A percentile compares a stretch with the other conserved stretches of the same genome.
phyloP scores from a whole-genome alignment of 2,797 vertebrate genomes.

The Coregonus suidteri region DNA sequence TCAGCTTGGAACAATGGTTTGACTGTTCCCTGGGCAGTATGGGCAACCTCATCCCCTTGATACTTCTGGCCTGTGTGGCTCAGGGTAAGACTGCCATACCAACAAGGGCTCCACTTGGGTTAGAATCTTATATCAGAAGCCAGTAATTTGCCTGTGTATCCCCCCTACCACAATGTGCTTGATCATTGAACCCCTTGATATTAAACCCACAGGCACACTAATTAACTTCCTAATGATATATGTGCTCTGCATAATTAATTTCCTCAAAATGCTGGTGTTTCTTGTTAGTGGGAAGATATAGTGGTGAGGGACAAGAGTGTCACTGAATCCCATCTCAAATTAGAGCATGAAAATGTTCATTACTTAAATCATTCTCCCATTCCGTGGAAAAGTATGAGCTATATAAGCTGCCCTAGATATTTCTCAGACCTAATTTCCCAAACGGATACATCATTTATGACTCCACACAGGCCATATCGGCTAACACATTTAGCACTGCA shows the following conservation, averaged over 20 bases:
- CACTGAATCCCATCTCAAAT: constrained; percentile 49
- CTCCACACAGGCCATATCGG: constrained; percentile 23
- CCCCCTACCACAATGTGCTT: constrained; percentile 10
- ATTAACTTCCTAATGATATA: constrained; percentile 53
- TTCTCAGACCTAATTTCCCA: constrained; percentile 52
- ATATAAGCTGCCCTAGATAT: constrained; percentile 51
- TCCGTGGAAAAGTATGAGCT: constrained; percentile 40
- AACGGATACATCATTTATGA: constrained; percentile 59
- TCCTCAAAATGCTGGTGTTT: constrained; percentile 44
- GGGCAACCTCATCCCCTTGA: constrained; percentile 40
- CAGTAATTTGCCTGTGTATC: constrained; percentile 18
- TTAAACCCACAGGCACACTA: constrained; percentile 41
- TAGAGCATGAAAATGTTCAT: constrained; percentile 46
- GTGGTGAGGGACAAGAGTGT: constrained; percentile 45
- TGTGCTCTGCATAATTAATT: constrained; percentile 46
- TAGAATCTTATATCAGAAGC: background rate
- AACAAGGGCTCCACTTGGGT: background rate
- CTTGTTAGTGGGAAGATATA: constrained; percentile 44
- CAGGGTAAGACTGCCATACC: constrained; percentile 60
- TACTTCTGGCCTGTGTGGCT: constrained; percentile 50
- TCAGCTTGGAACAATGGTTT: constrained; percentile 44
- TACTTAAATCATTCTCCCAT: constrained; percentile 50
- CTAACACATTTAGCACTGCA: constrained; percentile 36
- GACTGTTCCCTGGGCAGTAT: constrained; percentile 51
- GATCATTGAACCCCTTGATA: constrained; percentile 27